Base-by-base conservation (phyloP, 2,888 invertebrate genomes). In the Tachystola acroxantha region DNA sequence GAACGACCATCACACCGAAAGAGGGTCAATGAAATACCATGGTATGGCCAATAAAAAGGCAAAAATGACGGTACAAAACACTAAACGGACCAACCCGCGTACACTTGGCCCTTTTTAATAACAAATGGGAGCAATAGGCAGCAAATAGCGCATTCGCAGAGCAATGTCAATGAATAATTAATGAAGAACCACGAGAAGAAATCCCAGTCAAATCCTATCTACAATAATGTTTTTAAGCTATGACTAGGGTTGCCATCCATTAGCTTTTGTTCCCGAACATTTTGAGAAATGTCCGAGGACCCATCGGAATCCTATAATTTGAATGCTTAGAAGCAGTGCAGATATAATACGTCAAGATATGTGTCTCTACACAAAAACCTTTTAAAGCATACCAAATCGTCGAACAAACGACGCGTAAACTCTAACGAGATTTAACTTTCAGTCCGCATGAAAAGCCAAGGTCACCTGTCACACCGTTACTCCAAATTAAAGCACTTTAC, bases 321-420 rank as follows among this genome's bases (percentile, higher is more conserved):
- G n/a, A n/a, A n/a, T n/a, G n/a, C n/a, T n/a, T n/a, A n/a, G n/a
- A n/a, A n/a, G n/a, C n/a, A n/a, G n/a, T n/a, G n/a, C n/a, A n/a
- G n/a, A n/a, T n/a, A n/a, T n/a, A n/a, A n/a, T n/a, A n/a, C n/a
- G n/a, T n/a, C n/a, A n/a, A n/a, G n/a, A n/a, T n/a, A n/a, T n/a
- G n/a, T n/a, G n/a, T n/a, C n/a, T n/a, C n/a, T n/a, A n/a, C n/a
- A n/a, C n/a, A n/a, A n/a, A n/a, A n/a, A n/a, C n/a, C n/a, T n/a
- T 42, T 32, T 34, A 25, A 29, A 10, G 33, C 39, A 37, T 45
- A 46, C 37, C 42, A 44, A 49, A 38, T 45, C 33, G 43, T 48
- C 40, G 43, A 52, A 53, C 36, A 43, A 48, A 50, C 43, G 39
- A 37, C 34, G 33, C 46, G 45, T 57, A 53, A 61, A 57, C 52